phyloP scores from a whole-genome alignment of 2,888 invertebrate species.

The Melitaea athalia region DNA sequence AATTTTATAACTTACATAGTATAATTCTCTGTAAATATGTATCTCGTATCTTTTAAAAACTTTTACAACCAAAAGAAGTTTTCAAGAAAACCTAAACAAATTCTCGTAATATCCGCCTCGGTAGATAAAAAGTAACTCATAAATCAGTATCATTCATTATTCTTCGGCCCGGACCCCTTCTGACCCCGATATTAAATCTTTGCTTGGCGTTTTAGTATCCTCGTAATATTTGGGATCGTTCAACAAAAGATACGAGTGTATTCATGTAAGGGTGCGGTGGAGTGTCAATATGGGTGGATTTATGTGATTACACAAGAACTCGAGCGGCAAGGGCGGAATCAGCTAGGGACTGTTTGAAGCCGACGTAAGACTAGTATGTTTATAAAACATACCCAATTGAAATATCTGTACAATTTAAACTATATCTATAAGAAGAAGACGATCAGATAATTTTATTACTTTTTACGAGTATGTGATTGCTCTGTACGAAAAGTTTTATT shows the following conservation, averaged over 20 bases:
- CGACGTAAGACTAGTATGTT: constrained; percentile 2
- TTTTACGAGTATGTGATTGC: no score
- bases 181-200: constrained; percentile 20
- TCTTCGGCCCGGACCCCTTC: constrained; percentile 17
- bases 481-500: no score
- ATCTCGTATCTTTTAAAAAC: not conserved
- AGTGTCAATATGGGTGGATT: constrained; percentile 65
- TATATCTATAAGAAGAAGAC: not conserved
- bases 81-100: constrained; percentile 9
- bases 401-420: not conserved
- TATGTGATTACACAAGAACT: constrained; percentile 54
- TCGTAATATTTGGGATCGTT: constrained; percentile 56
- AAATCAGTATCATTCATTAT: constrained; percentile 29
- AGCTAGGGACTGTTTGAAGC: constrained; percentile 6
- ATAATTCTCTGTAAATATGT: not conserved
- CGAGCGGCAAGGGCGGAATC: constrained; percentile 39
- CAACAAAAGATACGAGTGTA: constrained; percentile 64
- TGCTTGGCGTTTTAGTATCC: constrained; percentile 14
- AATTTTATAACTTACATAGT: no score
- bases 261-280: constrained; percentile 50
- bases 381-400: not conserved
- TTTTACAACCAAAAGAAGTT: not conserved
- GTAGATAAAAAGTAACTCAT: constrained; percentile 20
- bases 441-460: no score
- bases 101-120: constrained; percentile 10